Evolutionary conservation across 2,888 invertebrate genomes (phyloP).

Genomic region (Gasteruption jaculator): DNA sequence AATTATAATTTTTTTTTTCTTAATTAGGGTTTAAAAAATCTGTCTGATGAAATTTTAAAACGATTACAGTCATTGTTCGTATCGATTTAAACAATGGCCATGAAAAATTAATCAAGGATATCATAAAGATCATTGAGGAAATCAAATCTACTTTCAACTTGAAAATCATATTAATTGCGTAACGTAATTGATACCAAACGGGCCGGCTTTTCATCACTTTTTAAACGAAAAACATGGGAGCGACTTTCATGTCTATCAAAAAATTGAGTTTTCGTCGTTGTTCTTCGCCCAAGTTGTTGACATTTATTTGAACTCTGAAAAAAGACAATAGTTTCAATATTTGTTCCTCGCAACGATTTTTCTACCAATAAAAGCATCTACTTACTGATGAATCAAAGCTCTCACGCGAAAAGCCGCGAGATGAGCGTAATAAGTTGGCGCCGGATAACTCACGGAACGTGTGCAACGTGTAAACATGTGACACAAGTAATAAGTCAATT

Average conservation of each 20-base stretch:
- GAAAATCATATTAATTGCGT: no score
- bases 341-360: background rate
- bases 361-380: slow-evolving; percentile 23
- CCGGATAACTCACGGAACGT: slow-evolving; percentile 79
- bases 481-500: slow-evolving; percentile 77
- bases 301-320: slow-evolving; percentile 53
- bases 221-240: slow-evolving; percentile 72
- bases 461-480: slow-evolving; percentile 83
- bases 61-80: no score
- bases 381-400: slow-evolving; percentile 54
- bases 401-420: slow-evolving; percentile 74
- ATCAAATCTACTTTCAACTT: no score
- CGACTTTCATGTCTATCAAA: slow-evolving; percentile 54
- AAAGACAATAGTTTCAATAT: slow-evolving; percentile 5
- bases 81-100: no score
- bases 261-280: slow-evolving; percentile 56
- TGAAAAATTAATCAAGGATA: no score
- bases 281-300: slow-evolving; percentile 52
- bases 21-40: no score
- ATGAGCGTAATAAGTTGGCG: slow-evolving; percentile 85
- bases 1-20: no score
- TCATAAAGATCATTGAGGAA: no score
- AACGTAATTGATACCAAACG: no score
- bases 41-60: no score
- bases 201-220: no score